Conservation (phyloP, 2,113 vertebrate genomes). For the Halcyon malimbica region DNA sequence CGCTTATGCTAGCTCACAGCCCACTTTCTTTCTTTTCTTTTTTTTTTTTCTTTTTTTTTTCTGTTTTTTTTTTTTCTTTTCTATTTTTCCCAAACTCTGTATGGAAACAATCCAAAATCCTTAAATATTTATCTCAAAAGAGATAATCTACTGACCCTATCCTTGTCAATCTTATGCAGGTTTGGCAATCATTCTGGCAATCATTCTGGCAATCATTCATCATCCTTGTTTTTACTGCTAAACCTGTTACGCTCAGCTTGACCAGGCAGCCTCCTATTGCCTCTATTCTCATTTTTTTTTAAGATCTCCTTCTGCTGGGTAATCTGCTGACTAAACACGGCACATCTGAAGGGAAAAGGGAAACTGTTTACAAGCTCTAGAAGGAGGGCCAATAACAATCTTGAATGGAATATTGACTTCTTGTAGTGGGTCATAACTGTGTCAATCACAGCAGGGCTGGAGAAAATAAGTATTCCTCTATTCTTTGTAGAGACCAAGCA, state of each 20-base stretch:
- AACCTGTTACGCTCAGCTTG: not conserved
- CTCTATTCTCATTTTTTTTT: not conserved
- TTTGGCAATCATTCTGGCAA: not conserved
- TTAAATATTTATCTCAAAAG: not conserved
- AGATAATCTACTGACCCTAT: not conserved
- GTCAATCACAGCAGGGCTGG: not conserved
- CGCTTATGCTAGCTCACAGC: not conserved
- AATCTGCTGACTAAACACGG: not conserved
- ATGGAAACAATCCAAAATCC: not conserved
- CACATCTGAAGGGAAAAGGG: not conserved
- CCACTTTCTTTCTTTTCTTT: too few species aligned
- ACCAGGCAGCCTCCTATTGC: not conserved
- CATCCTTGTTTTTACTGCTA: not conserved
- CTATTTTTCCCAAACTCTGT: not conserved
- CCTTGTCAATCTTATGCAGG: not conserved
- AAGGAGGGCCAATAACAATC: not conserved
- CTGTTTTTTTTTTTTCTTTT: not conserved
- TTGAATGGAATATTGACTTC: not conserved
- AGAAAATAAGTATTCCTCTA: not conserved
- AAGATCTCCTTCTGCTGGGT: not conserved
- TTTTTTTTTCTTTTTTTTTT: not conserved
- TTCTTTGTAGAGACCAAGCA: not conserved
- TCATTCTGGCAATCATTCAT: not conserved
- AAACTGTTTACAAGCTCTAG: not conserved
- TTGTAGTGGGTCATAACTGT: not conserved